Evolutionary conservation across 2,797 vertebrate genomes (phyloP).

Genomic region (Anisognathus igniventris): DNA sequence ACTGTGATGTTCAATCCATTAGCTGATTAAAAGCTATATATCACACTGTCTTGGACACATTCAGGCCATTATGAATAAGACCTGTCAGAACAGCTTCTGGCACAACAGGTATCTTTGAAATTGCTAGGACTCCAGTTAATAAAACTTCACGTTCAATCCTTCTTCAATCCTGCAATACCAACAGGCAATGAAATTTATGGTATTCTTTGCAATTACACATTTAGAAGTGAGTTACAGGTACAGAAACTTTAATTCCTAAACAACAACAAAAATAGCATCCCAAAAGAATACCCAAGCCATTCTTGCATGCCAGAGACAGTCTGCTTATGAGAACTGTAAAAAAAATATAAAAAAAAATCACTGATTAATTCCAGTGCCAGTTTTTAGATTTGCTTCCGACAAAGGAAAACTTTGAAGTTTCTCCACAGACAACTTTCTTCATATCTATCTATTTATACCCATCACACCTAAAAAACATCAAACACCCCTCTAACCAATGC

Average conservation of each 20-base stretch:
- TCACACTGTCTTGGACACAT: conserved; percentile 55
- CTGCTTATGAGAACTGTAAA: not conserved
- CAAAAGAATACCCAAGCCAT: not conserved
- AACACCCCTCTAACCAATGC: not conserved
- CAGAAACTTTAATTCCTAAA: not conserved
- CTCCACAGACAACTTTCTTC: not conserved
- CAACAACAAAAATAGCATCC: not conserved
- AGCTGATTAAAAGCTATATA: conserved; percentile 75
- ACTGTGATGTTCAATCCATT: conserved; percentile 60
- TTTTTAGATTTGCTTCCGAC: not conserved
- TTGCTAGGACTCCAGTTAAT: conserved; percentile 69
- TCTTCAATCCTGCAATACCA: conserved; percentile 1
- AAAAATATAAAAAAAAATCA: not conserved
- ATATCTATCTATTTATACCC: not conserved
- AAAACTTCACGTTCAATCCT: conserved; percentile 56
- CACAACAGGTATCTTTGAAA: conserved; percentile 58
- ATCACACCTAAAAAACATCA: not conserved
- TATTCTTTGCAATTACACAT: conserved; percentile 50
- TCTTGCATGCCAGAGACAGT: not conserved
- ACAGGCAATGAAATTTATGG: conserved; percentile 31
- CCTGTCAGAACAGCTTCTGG: conserved; percentile 60
- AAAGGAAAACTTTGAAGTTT: not conserved
- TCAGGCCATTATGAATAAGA: conserved; percentile 63
- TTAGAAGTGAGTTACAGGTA: conserved; percentile 42
- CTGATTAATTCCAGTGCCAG: not conserved